Evolutionary conservation across 2,888 invertebrate species (phyloP), one percentile per base, ranked within the genome.

Genomic region (Eupithecia dodoneata): DNA sequence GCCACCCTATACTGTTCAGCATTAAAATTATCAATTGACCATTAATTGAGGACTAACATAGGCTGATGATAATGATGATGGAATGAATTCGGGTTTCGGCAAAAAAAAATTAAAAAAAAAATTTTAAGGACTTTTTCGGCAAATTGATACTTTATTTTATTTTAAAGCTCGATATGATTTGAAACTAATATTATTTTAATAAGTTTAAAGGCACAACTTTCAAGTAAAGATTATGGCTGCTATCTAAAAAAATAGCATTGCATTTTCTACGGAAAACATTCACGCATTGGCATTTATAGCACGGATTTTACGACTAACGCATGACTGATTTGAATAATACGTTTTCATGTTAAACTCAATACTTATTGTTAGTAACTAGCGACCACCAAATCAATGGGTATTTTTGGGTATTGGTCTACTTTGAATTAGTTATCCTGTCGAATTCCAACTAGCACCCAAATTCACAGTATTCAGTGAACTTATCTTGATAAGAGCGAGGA

Each of bases 301-400:
- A 18, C 30, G 52, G 44, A 55, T 42, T 73, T 73, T 71, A 76
- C 66, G 71, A 74, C 30, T 66, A 71, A 71, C 59, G 66, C 74
- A 71, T 74, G 66, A 71, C 71, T 73, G 42, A 47, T 45, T 30
- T 63, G 70, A 76, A 69, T 76, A 70, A 65, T 76, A 59, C 55
- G 63, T 59, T 44, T 71, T 70, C 30, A 63, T 63, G 18, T 63
- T 63, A 3, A 10, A 63, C 10, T 72, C 55, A 7, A 15, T 52
- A 45, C 7, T 5, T 45, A 52, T 9, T 66, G 15, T 42, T 42
- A 15, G 66, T 66, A 15, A 42, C 66, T 41, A 42, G 66, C 66
- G 41, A 42, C 42, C 15, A 66, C 2, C 15, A 42, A 42, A 66
- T 42, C 55, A 59, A n/a, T 18, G n/a, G n/a, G n/a, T 18, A 59